phyloP scores from a whole-genome alignment of 2,113 vertebrate genomes.

The Perca fluviatilis region DNA sequence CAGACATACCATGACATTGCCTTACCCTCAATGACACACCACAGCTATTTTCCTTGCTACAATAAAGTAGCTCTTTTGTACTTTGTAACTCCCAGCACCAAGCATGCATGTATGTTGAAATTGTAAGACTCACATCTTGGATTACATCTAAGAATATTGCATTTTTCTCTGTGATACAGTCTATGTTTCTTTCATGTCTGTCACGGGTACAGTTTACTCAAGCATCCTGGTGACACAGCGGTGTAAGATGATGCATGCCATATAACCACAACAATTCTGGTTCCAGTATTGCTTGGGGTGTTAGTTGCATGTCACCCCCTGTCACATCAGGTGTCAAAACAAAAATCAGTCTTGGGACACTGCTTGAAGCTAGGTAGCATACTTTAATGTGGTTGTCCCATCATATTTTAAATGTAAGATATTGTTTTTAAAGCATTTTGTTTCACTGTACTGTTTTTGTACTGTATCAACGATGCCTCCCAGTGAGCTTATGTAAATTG shows the following conservation, averaged over 20 bases:
- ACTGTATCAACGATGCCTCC: neutral
- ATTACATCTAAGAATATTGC: neutral
- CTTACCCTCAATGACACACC: slow-evolving; percentile 21
- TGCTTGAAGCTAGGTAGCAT: neutral
- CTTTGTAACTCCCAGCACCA: slow-evolving; percentile 11
- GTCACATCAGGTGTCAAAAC: neutral
- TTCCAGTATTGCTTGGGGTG: neutral
- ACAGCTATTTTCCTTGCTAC: slow-evolving; percentile 29
- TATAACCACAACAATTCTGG: neutral
- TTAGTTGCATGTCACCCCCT: neutral
- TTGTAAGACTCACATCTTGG: neutral
- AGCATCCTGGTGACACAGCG: neutral
- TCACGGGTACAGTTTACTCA: neutral
- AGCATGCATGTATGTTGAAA: neutral
- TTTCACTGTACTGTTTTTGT: neutral
- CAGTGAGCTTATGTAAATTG: slow-evolving; percentile 10
- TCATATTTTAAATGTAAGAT: neutral
- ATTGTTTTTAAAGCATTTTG: neutral
- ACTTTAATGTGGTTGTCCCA: neutral
- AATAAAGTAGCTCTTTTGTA: slow-evolving; percentile 7
- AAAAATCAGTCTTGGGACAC: neutral
- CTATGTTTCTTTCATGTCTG: slow-evolving; percentile 1
- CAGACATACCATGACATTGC: slow-evolving; percentile 14
- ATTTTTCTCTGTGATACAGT: neutral
- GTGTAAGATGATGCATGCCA: neutral